Evolutionary conservation across 2,113 vertebrate species (phyloP), one percentile per base, ranked within the genome.

Genomic region (Varanus salvator): DNA sequence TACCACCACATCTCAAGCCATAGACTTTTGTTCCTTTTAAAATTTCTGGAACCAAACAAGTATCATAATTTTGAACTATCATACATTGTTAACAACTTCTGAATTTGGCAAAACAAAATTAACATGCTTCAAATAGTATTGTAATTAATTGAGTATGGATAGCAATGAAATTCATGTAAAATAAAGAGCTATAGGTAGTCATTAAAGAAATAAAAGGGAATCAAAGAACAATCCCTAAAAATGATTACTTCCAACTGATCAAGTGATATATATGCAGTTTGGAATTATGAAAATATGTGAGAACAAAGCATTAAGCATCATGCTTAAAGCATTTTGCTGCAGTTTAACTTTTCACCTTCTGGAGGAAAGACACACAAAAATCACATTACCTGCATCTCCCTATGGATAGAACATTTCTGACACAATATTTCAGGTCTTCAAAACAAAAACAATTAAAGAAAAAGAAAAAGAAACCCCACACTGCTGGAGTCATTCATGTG

Each of bases 381-480:
- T 91, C 74, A 94, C 91, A 90, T 82, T 48, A 95, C 90, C 93
- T 81, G 74, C 85, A 94, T 86, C 94, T 93, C 96, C 19, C 92
- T 94, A 0, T 54, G 92, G 92, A 91, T 87, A 75, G 92, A 94
- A 94, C 92, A 87, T 81, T 94, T 90, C 95, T 90, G 80, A 96
- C 94, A 91, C 3, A 90, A 0, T 89, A 92, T 90, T 94, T 93
- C 95, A 93, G n/a, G 87, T 93, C 94, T 94, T 94, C 69, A 90
- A 93, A 95, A 94, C 38, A 94, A 92, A 38, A 91, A 87, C 69
- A 87, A 89, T 90, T 82, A 90, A 84, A n/a, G n/a, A 44, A 44
- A 76, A 48, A 89, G 48, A 38, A 69, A 89, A 78, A 85, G 83
- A 84, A 92, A 93, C 92, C 57, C 0, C 34, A 92, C 1, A 9